A percentile compares a stretch with the other conserved stretches of the same genome.
phyloP scores from a whole-genome alignment of 2,113 vertebrate genomes.

The Ceyx melanurus region DNA sequence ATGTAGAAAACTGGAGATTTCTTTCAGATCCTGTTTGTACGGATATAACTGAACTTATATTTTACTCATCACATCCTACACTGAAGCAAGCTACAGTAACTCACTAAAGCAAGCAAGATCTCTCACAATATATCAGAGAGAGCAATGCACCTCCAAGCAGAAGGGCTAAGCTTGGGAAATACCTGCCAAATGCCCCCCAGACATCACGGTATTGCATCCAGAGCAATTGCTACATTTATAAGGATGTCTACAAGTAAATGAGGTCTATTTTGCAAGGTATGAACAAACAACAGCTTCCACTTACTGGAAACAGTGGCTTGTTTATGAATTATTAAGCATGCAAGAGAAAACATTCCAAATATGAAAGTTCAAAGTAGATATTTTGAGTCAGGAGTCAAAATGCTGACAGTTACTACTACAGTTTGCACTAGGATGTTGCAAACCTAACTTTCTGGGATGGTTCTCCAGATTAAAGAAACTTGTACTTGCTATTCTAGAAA shows the following conservation, averaged over 20 bases:
- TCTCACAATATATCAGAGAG: not conserved
- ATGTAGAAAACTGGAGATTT: not conserved
- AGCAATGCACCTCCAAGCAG: not conserved
- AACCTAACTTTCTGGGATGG: not conserved
- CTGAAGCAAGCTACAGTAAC: not conserved
- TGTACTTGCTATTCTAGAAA: not conserved
- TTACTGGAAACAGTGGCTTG: slow-evolving; percentile 7
- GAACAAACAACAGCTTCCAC: slow-evolving; percentile 46
- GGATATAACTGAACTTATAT: not conserved
- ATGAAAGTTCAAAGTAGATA: not conserved
- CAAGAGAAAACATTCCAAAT: not conserved
- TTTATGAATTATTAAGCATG: not conserved
- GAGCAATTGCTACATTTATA: slow-evolving; percentile 9
- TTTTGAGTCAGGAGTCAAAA: not conserved
- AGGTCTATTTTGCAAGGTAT: slow-evolving; percentile 37
- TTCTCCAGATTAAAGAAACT: not conserved
- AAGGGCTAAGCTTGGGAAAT: not conserved
- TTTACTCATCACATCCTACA: not conserved
- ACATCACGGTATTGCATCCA: not conserved
- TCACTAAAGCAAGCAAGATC: not conserved
- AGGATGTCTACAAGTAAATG: not conserved
- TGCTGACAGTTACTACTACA: not conserved
- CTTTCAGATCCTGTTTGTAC: not conserved
- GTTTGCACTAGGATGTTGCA: not conserved
- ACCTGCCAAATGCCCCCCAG: not conserved